phyloP scores from a whole-genome alignment of 2,888 invertebrate species.

The Hyposoter didymator region DNA sequence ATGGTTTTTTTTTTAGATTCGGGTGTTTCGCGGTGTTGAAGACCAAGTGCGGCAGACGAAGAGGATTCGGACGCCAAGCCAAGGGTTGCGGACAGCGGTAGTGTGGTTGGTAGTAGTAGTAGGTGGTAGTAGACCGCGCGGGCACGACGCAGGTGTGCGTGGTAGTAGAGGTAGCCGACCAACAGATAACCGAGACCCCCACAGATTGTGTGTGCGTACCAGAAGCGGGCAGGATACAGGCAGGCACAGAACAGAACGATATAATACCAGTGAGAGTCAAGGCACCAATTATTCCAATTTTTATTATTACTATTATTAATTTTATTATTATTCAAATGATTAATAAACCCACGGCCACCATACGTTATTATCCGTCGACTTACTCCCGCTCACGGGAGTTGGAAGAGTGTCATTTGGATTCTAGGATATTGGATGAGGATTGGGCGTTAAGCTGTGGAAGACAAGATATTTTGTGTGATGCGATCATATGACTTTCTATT shows the following conservation, averaged over 20 bases:
- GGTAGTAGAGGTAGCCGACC: constrained; percentile 76
- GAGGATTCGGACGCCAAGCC: constrained; percentile 77
- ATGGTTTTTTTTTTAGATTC: constrained; percentile 42
- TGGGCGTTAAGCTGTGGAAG: not conserved
- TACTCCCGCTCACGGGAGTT: constrained; percentile 38
- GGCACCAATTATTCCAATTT: constrained; percentile 73
- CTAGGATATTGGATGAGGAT: not conserved
- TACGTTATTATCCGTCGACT: constrained; percentile 60
- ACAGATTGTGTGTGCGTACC: constrained; percentile 79
- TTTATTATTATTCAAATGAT: constrained; percentile 52
- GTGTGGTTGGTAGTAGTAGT: constrained; percentile 66
- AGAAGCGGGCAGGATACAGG: constrained; percentile 80
- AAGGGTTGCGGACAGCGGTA: constrained; percentile 72
- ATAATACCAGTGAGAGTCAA: constrained; percentile 79
- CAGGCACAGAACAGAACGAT: constrained; percentile 82
- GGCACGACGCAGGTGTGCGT: constrained; percentile 68
- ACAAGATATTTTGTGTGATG: not conserved
- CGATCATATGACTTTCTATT: not conserved
- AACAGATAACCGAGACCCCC: constrained; percentile 79
- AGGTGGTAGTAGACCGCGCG: constrained; percentile 69
- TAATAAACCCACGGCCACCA: constrained; percentile 64
- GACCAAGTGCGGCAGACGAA: constrained; percentile 69
- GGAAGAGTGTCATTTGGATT: not conserved
- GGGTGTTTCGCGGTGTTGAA: constrained; percentile 62
- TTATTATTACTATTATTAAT: constrained; percentile 48